A percentile compares a stretch with the other conserved stretches of the same genome.
phyloP scores from a whole-genome alignment of 2,888 invertebrate genomes.

The Cerastoderma edule region DNA sequence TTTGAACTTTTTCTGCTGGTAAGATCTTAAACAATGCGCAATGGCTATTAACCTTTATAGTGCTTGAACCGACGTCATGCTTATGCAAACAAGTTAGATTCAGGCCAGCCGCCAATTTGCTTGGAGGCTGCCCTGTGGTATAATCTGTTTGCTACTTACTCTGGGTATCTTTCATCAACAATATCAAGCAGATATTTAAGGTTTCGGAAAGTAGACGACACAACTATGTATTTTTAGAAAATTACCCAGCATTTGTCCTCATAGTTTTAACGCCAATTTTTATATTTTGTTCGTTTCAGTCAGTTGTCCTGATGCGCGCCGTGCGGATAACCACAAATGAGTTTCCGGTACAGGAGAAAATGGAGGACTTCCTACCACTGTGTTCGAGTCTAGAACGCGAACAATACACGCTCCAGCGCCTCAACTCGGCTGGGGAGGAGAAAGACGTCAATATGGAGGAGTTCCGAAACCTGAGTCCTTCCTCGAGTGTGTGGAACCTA shows the following conservation, averaged over 20 bases:
- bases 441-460: slow-evolving; percentile 71
- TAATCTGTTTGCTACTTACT: no score
- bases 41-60: no score
- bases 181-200: no score
- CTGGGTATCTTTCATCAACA: no score
- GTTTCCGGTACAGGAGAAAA: slow-evolving; percentile 60
- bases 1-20: no score
- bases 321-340: slow-evolving; percentile 50
- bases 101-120: no score
- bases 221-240: no score
- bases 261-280: background rate
- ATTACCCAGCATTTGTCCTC: background rate
- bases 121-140: no score
- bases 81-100: no score
- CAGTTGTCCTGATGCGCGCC: slow-evolving; percentile 51
- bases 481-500: slow-evolving; percentile 67
- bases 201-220: no score
- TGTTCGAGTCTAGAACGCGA: slow-evolving; percentile 79
- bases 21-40: no score
- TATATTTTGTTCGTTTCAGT: slow-evolving; percentile 29
- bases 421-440: slow-evolving; percentile 81
- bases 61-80: no score
- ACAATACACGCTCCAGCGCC: slow-evolving; percentile 78
- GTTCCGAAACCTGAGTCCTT: slow-evolving; percentile 67
- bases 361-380: slow-evolving; percentile 80